A percentile compares a stretch with the other conserved stretches of the same genome.
phyloP scores from a whole-genome alignment of 2,888 invertebrate genomes.

The Hemaris fuciformis region DNA sequence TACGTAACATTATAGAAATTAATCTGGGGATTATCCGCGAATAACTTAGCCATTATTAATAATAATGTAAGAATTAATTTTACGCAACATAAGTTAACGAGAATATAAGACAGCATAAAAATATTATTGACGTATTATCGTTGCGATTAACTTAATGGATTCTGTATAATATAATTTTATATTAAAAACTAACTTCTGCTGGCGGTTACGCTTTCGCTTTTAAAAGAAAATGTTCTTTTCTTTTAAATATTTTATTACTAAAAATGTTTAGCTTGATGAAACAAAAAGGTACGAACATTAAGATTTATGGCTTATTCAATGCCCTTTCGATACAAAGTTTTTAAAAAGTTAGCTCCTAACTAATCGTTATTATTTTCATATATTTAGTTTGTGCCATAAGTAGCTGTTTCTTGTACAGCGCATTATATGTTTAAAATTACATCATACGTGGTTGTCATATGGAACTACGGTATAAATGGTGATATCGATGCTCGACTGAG shows the following conservation, averaged over 20 bases:
- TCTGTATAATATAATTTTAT: slow-evolving; percentile 1
- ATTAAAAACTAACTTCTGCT: background rate
- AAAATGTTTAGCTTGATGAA: background rate
- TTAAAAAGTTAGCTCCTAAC: too few species aligned
- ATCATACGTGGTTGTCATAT: too few species aligned
- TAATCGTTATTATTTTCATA: too few species aligned
- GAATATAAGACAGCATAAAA: slow-evolving; percentile 8
- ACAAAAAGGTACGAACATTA: background rate
- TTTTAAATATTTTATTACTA: too few species aligned
- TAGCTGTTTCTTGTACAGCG: too few species aligned
- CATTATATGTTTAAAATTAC: too few species aligned
- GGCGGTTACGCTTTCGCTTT: background rate
- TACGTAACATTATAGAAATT: background rate
- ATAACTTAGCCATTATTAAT: slow-evolving; percentile 9
- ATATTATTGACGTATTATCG: slow-evolving; percentile 3
- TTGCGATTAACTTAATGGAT: background rate
- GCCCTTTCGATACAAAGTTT: background rate
- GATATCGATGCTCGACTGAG: too few species aligned
- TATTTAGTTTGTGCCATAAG: too few species aligned
- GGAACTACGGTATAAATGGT: too few species aligned
- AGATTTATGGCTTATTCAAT: background rate
- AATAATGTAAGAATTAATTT: slow-evolving; percentile 22
- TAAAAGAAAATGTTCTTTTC: too few species aligned
- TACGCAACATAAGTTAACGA: slow-evolving; percentile 14
- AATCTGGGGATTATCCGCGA: slow-evolving; percentile 4